These are phyloP conservation scores for Cheumatopsyche charites DNA, from an alignment of 1,140 invertebrate genomes.

Conservation along the genomic window DNA sequence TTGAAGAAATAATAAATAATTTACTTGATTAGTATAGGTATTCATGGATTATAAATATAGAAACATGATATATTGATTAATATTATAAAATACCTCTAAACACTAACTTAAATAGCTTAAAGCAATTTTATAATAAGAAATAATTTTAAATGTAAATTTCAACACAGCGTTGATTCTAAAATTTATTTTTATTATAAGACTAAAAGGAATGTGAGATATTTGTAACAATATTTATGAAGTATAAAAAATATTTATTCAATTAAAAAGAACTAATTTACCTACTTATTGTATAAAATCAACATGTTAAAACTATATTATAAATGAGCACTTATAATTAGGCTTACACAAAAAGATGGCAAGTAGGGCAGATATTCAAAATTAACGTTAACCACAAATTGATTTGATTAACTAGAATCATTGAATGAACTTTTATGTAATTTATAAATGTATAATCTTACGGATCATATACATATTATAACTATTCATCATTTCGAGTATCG, in stretches of 20 bases:
- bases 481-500: not conserved
- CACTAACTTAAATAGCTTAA: not conserved
- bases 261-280: not conserved
- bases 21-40: constrained; percentile 21
- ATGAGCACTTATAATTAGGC: not conserved
- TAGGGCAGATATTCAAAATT: constrained; percentile 29
- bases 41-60: constrained; percentile 16
- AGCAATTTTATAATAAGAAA: not conserved
- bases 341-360: constrained; percentile 33
- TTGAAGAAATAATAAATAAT: constrained; percentile 21
- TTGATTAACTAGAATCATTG: too few species aligned
- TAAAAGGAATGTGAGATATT: constrained; percentile 18
- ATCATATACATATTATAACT: constrained; percentile 9
- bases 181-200: not conserved
- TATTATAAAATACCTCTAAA: not conserved
- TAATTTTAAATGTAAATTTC: constrained; percentile 6
- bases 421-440: too few species aligned
- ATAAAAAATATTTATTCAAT: not conserved
- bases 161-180: not conserved
- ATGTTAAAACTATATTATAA: not conserved
- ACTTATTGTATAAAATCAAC: not conserved
- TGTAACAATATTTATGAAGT: not conserved
- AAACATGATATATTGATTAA: constrained; percentile 15
- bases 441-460: too few species aligned
- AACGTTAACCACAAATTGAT: not conserved